Conservation (phyloP, 1,140 invertebrate species). For the Camponotus pennsylvanicus region DNA sequence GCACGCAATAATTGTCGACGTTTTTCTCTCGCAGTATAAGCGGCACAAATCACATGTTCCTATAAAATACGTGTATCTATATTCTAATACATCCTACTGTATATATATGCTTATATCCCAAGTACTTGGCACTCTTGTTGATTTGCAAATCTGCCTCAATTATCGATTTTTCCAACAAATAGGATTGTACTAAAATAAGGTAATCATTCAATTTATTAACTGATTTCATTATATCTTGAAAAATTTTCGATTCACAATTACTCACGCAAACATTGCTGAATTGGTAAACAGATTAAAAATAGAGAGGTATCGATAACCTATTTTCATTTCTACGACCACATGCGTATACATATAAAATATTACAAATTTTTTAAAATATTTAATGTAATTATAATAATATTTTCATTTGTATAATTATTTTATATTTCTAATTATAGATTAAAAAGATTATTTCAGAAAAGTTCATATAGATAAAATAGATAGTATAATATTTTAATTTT, state of each 20-base stretch:
- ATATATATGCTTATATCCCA: background rate
- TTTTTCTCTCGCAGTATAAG: slow-evolving; percentile 32
- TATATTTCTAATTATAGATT: too few species aligned
- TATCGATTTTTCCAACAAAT: slow-evolving; percentile 30
- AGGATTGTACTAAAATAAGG: slow-evolving; percentile 20
- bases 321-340: background rate
- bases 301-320: background rate
- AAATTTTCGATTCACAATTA: background rate
- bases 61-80: too few species aligned
- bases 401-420: background rate
- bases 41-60: slow-evolving; percentile 41
- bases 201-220: background rate
- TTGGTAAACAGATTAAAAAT: background rate
- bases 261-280: background rate
- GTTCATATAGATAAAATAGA: too few species aligned
- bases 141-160: slow-evolving; percentile 32
- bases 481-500: background rate
- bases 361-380: background rate
- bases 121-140: slow-evolving; percentile 16
- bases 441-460: too few species aligned
- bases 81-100: too few species aligned
- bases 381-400: background rate
- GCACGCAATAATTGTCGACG: slow-evolving; percentile 46
- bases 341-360: background rate
- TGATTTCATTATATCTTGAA: background rate